phyloP scores from a whole-genome alignment of 2,113 vertebrate species.

The Thryonomys swinderianus region DNA sequence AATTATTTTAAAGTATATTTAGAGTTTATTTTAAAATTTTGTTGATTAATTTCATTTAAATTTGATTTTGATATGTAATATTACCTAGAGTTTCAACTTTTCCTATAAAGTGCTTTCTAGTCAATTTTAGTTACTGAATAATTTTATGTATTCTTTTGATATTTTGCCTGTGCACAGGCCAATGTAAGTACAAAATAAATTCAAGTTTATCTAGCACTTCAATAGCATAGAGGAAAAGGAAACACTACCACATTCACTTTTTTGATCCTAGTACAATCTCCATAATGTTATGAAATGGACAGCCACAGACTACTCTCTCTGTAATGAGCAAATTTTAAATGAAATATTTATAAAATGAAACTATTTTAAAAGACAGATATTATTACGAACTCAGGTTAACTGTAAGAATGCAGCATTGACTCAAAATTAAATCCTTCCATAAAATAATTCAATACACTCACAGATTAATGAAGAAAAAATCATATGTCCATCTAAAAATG shows the following conservation, averaged over 20 bases:
- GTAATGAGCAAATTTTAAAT: background rate
- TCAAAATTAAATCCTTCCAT: background rate
- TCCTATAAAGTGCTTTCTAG: background rate
- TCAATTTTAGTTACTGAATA: background rate
- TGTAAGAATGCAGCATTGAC: background rate
- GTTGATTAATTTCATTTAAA: background rate
- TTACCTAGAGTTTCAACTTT: background rate
- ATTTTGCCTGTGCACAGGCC: background rate
- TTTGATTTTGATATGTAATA: background rate
- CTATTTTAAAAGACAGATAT: background rate
- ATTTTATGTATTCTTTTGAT: background rate
- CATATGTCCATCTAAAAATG: background rate
- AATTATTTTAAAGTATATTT: background rate
- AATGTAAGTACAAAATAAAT: background rate
- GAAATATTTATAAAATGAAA: background rate
- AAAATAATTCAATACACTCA: background rate
- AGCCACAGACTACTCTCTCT: background rate
- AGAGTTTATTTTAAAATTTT: background rate
- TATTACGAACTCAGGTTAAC: background rate
- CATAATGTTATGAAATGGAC: background rate
- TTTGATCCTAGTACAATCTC: background rate
- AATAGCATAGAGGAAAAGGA: background rate
- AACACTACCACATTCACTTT: background rate
- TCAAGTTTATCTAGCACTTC: background rate
- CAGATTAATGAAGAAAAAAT: background rate